A percentile compares a stretch with the other conserved stretches of the same genome.
Evolutionary conservation across 2,113 vertebrate species (phyloP).

Genomic region (Chloebia gouldiae): DNA sequence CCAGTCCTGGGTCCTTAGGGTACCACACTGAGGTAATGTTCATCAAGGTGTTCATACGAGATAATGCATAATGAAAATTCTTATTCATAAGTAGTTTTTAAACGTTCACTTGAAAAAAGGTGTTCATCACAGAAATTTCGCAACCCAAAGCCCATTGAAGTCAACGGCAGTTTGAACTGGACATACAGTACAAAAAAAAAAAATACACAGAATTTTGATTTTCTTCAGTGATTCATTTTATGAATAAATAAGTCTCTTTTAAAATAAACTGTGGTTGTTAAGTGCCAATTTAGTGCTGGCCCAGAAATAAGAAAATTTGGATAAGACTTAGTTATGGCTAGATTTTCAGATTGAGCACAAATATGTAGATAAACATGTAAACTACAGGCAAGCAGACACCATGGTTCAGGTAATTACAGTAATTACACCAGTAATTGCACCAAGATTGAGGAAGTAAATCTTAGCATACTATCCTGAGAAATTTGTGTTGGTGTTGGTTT

Average conservation of each 20-base stretch:
- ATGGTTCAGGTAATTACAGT: not conserved
- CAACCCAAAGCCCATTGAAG: not conserved
- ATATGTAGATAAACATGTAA: not conserved
- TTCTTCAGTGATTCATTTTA: not conserved
- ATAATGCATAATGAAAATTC: not conserved
- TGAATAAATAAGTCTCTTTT: not conserved
- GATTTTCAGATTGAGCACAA: not conserved
- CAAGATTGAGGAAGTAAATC: not conserved
- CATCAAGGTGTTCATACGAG: not conserved
- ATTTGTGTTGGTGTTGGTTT: fast-evolving
- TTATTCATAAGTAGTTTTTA: not conserved
- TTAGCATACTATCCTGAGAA: not conserved
- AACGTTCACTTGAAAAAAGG: not conserved
- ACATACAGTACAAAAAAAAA: too few relatives aligned
- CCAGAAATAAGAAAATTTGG: not conserved
- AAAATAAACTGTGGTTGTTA: not conserved
- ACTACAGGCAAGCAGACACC: not conserved
- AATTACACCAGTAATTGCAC: not conserved
- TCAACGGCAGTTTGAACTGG: not conserved
- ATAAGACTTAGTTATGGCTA: not conserved
- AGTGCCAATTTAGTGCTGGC: not conserved
- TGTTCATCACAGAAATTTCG: not conserved
- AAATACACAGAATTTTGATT: not conserved
- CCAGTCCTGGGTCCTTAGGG: not conserved
- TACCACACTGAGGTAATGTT: not conserved